Evolutionary conservation across 2,888 invertebrate species (phyloP), one percentile per base, ranked within the genome.

Genomic region (Leptinotarsa juncta): DNA sequence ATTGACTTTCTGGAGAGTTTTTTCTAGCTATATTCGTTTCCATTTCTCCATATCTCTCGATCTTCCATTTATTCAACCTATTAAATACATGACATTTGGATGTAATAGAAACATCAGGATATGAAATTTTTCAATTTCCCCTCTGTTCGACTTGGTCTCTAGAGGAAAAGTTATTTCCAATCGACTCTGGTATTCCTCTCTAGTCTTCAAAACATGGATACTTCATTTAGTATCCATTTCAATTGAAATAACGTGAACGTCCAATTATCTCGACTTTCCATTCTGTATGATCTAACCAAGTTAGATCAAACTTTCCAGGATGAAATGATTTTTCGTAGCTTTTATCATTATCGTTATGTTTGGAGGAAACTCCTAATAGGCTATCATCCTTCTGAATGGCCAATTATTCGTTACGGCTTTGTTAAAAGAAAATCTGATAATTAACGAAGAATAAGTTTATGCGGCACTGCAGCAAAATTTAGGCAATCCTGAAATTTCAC

Each of bases 341-440:
- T 18, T 18, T n/a, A 16, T 62, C 32, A 15, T 62, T 32, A 62
- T 42, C 62, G 42, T 62, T 62, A 62, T 62, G 16, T 62, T 32
- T 32, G 7, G 62, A 32, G 62, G n/a, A 12, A n/a, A 12, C 42
- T 32, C n/a, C 5, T 62, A 62, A 62, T 62, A n/a, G 62, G 18
- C 62, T 32, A 62, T 62, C 62, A 62, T 62, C 32, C n/a, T 18
- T 42, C n/a, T 42, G 16, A n/a, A 62, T n/a, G 62, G 42, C 62
- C 62, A 62, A 62, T 62, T 62, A 62, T 62, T n/a, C 32, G 16
- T 62, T 42, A 62, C n/a, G 42, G 62, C 42, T 42, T 62, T 32
- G 62, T 32, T 62, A 12, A 62, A 62, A 62, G 62, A 42, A 18
- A 62, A 62, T 62, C 32, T 18, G 62, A 62, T 62, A 62, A 62